phyloP scores from a whole-genome alignment of 1,140 invertebrate species.

The Pentalonia nigronervosa region DNA sequence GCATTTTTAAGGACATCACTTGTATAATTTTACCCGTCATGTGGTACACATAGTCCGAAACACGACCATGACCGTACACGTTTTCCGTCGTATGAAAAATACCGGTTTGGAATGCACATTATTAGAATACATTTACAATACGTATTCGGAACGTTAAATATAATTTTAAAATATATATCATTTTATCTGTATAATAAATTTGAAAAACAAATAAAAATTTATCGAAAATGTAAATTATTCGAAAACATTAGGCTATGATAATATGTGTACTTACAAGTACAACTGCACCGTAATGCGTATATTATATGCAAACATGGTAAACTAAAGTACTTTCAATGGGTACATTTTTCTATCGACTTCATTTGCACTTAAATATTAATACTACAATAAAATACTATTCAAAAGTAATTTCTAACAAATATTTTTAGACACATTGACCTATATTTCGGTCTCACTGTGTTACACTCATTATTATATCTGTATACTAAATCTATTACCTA shows the following conservation, averaged over 20 bases:
- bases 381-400: not conserved
- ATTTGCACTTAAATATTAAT: not conserved
- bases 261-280: not conserved
- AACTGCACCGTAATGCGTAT: not conserved
- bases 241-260: not conserved
- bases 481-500: not conserved
- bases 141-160: not conserved
- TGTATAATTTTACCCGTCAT: conserved; percentile 40
- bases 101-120: not conserved
- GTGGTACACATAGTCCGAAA: not conserved
- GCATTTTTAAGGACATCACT: conserved; percentile 41
- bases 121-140: not conserved
- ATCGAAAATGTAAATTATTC: not conserved
- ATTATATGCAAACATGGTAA: not conserved
- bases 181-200: not conserved
- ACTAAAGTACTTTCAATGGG: not conserved
- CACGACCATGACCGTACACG: conserved; percentile 7
- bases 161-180: not conserved
- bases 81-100: not conserved
- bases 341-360: not conserved
- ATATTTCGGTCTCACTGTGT: not conserved
- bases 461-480: not conserved
- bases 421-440: not conserved
- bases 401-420: conserved; percentile 7
- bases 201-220: not conserved